phyloP scores from a whole-genome alignment of 2,888 invertebrate species.

The Agrilus cyanescens region DNA sequence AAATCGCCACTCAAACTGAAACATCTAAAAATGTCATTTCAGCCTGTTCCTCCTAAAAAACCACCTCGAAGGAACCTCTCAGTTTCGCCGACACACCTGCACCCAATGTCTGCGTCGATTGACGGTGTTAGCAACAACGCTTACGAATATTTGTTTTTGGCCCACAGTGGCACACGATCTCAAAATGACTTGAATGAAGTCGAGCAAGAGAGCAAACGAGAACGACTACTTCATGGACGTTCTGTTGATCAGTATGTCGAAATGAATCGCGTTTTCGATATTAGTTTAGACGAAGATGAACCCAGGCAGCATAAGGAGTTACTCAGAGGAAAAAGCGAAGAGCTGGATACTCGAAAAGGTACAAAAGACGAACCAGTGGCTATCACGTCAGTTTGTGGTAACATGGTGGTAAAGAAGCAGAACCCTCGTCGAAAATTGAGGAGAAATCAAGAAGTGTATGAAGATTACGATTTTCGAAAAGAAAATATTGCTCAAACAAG shows the following conservation, averaged over 20 bases:
- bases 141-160: slow-evolving; percentile 51
- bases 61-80: slow-evolving; percentile 78
- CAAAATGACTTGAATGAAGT: slow-evolving; percentile 61
- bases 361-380: slow-evolving; percentile 52
- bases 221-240: slow-evolving; percentile 52
- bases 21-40: slow-evolving; percentile 21
- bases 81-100: slow-evolving; percentile 70
- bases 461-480: slow-evolving; percentile 43
- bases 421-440: slow-evolving; percentile 60
- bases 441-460: slow-evolving; percentile 48
- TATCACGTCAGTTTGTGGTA: slow-evolving; percentile 62
- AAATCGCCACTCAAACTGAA: neutral
- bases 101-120: slow-evolving; percentile 44
- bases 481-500: slow-evolving; percentile 22
- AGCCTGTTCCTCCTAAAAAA: slow-evolving; percentile 82
- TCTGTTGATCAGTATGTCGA: slow-evolving; percentile 71
- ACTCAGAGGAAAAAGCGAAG: slow-evolving; percentile 35
- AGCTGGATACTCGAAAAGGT: slow-evolving; percentile 34
- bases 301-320: slow-evolving; percentile 27
- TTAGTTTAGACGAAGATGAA: slow-evolving; percentile 33
- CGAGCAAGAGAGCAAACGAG: slow-evolving; percentile 39
- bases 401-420: slow-evolving; percentile 57
- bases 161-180: slow-evolving; percentile 54
- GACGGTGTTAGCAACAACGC: slow-evolving; percentile 47
- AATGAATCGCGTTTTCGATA: slow-evolving; percentile 48